Base-by-base conservation (phyloP, 2,888 invertebrate genomes). In the Amphipoea oculea region DNA sequence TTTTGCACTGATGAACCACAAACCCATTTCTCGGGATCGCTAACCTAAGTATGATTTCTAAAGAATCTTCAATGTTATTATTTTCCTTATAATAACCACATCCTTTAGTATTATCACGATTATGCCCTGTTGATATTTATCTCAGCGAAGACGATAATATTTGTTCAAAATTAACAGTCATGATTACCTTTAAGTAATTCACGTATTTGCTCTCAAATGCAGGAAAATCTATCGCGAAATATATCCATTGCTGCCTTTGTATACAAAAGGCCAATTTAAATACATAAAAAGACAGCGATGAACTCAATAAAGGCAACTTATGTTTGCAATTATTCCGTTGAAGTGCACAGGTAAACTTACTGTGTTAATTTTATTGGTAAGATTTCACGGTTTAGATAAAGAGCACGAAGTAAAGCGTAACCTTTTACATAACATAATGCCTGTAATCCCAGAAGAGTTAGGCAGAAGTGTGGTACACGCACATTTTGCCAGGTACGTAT, bases 71-170 rank as follows among this genome's bases (percentile, higher is more conserved):
- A n/a, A 12, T 75, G 48, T 57, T 60, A 63, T 73, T 9, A 54
- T 78, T 84, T 84, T 78, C 66, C 86, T 45, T 66, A n/a, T 48
- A 6, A 6, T 60, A 75, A 84, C 84, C 84, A 63, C 84, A 86
- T 84, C 83, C 86, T 78, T 45, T 29, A 60, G 2, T 14, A 36
- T 14, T 4, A 70, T 82, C 83, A 86, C 83, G 84, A 86, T 78
- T 76, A 4, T 54, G 54, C 40, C 40, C 2, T 62, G 1, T 23
- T 77, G 68, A 72, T 86, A 74, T 36, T 68, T 11, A 75, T 73
- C 73, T 65, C 0, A 17, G 14, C 20, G 14, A n/a, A 48, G 23
- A 20, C 17, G n/a, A 36, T 48, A 36, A 42, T 68, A 65, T 42
- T 23, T 68, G 48, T 14, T 23, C 1, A 48, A 85, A 82, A 51